Base-by-base conservation (phyloP, 2,888 invertebrate genomes). In the Erynnis tages region DNA sequence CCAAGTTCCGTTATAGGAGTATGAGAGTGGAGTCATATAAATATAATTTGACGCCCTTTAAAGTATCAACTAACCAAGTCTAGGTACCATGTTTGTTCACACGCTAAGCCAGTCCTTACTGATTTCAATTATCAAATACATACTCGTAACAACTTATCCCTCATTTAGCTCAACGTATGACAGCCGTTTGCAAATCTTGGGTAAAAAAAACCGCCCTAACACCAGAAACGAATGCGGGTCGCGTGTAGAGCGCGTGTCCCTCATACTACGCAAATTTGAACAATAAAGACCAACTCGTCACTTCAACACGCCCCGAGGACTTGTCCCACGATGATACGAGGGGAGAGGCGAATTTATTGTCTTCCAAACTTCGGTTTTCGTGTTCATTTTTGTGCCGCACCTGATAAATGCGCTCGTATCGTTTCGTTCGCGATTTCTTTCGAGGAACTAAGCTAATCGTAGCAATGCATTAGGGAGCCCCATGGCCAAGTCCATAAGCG, bases 161-260 rank as follows among this genome's bases (percentile, higher is more conserved):
- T 37, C 16, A 25, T 37, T 47, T 17, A 23, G 11, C 25, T 25
- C 29, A 34, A 25, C 19, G 21, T 46, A 6, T 35, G 21, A 19
- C 62, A 66, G 66, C 69, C 66, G 69, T 73, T 78, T 71, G 80
- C 81, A 64, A 81, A 81, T 73, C 65, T 63, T 66, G 64, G 60
- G 60, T 62, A 55, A 61, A 58, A 69, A 75, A 71, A 68, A 57
- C 50, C 64, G 65, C 75, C 73, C 70, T 54, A 56, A 40, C 47
- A 44, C 21, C 19, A 13, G 25, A 13, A 34, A 19, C 6, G 66
- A 65, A 87, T 87, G 86, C 87, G 87, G 88, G 87, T 84, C 88
- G 83, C 78, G 87, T 88, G 88, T 63, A 52, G 27, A 27, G 70
- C 86, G 81, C 86, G 87, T 88, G 88, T 81, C 85, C 83, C 85